Base-by-base conservation (phyloP, 2,888 invertebrate species). In the Priocnemis perturbator region DNA sequence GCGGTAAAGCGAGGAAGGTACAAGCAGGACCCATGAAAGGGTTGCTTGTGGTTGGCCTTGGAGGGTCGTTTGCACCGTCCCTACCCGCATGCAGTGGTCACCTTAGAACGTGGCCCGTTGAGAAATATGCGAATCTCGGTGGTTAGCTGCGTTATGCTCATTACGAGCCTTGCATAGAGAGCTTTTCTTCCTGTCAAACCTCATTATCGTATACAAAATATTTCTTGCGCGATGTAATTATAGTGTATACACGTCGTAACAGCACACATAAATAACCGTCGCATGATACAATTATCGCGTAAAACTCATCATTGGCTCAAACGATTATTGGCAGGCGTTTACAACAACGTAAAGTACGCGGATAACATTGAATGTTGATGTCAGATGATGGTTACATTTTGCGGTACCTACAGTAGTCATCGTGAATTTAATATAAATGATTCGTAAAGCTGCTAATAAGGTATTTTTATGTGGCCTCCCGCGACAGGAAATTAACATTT, bases 31-130 rank as follows among this genome's bases (percentile, higher is more conserved):
- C 57, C 50, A 63, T 76, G 74, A 69, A 84, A 84, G 82, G 83
- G 83, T 84, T 84, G 84, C 74, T 74, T 60, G 79, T 64, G 73
- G 82, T 82, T 83, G 82, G 78, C 84, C 84, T 84, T 84, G 83
- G 76, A 83, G 77, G 79, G 81, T 82, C 83, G 80, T 83, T 84
- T 77, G 76, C 84, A 82, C 81, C 78, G 74, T 77, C 72, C 78
- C 78, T 73, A 79, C 73, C 73, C 72, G 74, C 71, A 63, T 66
- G 68, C 66, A 76, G 50, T 23, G 61, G 64, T 60, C 66, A 71
- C 67, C 73, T 71, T 73, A 64, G 74, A 76, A 67, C 70, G 60
- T 48, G 75, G 70, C 71, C 72, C 72, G 74, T 71, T 73, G 71
- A 74, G 78, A 78, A 84, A 84, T 81, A 81, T 72, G 76, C 68